A percentile compares a stretch with the other conserved stretches of the same genome.
Evolutionary conservation across 2,797 vertebrate genomes (phyloP).

Genomic region (Craterocephalus amniculus): DNA sequence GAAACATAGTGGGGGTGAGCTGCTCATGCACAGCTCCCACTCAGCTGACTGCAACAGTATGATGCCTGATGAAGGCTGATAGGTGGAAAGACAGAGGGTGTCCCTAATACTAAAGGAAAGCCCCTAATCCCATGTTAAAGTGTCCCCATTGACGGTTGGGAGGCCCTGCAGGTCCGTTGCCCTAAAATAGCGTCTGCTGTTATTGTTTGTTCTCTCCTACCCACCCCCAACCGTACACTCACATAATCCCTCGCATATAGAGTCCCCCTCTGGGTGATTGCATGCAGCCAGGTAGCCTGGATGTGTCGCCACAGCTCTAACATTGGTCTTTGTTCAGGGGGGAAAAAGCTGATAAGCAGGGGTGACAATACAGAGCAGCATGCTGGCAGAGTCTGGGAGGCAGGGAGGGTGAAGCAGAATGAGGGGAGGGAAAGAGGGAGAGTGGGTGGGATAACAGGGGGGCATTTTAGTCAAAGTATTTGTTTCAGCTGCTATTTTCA

Average conservation of each 20-base stretch:
- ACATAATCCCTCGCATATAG: neutral
- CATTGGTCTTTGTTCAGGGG: constrained; percentile 60
- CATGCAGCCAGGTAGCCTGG: constrained; percentile 35
- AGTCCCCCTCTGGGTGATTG: constrained; percentile 13
- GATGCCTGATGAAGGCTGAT: constrained; percentile 48
- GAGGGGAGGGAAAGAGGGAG: constrained; percentile 63
- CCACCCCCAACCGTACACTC: constrained; percentile 15
- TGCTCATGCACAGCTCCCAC: constrained; percentile 25
- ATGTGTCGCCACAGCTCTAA: constrained; percentile 20
- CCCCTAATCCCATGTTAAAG: constrained; percentile 75
- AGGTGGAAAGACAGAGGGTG: constrained; percentile 66
- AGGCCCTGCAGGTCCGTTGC: constrained; percentile 6
- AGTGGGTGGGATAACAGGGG: constrained; percentile 66
- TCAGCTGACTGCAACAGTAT: constrained; percentile 40
- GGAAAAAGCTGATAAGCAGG: constrained; percentile 70
- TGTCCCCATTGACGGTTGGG: constrained; percentile 60
- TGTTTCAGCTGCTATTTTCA: constrained; percentile 78
- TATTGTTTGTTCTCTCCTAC: constrained; percentile 55
- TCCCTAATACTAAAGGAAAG: constrained; percentile 73
- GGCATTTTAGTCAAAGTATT: constrained; percentile 68
- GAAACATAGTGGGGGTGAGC: constrained; percentile 36
- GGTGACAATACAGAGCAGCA: constrained; percentile 70
- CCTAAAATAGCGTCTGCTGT: constrained; percentile 59
- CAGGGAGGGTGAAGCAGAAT: constrained; percentile 59
- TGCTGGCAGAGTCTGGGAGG: constrained; percentile 56